These are phyloP conservation scores for Ammospiza caudacuta DNA, from an alignment of 2,113 vertebrate species.

Conservation along the genomic window DNA sequence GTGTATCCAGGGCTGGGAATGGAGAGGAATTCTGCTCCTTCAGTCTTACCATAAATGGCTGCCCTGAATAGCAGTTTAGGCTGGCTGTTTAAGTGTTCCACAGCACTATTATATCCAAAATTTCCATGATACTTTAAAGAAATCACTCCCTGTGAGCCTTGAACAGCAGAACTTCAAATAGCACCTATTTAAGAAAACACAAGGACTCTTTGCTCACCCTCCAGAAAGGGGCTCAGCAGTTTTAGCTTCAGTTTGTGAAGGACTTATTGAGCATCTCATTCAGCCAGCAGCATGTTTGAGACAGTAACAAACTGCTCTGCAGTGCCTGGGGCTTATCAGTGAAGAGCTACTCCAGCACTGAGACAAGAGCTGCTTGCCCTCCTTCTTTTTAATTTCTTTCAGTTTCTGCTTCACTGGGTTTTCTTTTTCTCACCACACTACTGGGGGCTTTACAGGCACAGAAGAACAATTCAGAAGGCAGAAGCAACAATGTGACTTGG, in stretches of 20 bases:
- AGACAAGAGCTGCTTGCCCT: neutral
- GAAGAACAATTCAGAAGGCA: neutral
- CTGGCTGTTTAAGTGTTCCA: neutral
- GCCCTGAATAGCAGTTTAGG: neutral
- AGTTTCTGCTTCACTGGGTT: neutral
- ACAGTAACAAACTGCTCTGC: neutral
- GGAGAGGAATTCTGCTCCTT: neutral
- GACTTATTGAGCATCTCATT: slow-evolving; percentile 5
- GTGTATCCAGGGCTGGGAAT: neutral
- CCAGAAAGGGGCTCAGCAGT: neutral
- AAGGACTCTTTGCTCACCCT: neutral
- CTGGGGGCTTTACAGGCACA: neutral
- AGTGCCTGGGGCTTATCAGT: neutral
- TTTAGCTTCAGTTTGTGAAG: slow-evolving; percentile 10
- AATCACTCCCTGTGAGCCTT: neutral
- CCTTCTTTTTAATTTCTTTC: neutral
- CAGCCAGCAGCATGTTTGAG: neutral
- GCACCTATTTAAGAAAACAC: neutral
- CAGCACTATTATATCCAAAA: neutral
- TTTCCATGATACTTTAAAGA: neutral
- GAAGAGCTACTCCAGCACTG: neutral
- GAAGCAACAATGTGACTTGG: neutral
- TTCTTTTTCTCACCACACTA: neutral
- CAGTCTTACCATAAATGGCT: neutral
- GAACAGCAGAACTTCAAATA: neutral